A percentile compares a stretch with the other conserved stretches of the same genome.
phyloP scores from a whole-genome alignment of 2,113 vertebrate genomes.

The Cranoglanis bouderius region DNA sequence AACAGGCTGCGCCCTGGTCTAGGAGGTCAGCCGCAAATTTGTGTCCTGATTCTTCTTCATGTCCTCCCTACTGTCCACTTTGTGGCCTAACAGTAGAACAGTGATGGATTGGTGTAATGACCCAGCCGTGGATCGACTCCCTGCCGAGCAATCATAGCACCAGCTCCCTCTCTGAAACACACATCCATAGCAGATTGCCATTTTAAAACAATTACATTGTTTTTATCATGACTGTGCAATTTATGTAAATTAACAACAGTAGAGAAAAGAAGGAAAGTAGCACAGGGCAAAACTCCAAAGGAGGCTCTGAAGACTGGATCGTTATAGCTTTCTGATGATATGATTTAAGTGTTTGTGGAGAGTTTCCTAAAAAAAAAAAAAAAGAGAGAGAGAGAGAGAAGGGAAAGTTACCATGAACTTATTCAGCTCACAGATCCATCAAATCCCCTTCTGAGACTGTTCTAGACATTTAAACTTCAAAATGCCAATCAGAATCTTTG shows the following conservation, averaged over 20 bases:
- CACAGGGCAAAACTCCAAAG: constrained; percentile 22
- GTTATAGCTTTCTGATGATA: constrained; percentile 20
- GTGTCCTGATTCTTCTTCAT: neutral
- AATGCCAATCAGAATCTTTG: neutral
- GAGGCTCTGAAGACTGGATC: neutral
- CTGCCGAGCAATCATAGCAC: neutral
- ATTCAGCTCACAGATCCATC: constrained; percentile 22
- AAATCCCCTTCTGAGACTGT: neutral
- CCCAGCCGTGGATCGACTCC: neutral
- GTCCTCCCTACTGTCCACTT: constrained; percentile 1
- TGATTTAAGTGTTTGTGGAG: constrained; percentile 9
- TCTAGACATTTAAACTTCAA: neutral
- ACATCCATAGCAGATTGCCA: constrained; percentile 17
- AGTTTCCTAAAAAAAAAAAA: neutral
- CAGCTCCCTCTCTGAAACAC: constrained; percentile 7
- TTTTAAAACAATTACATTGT: constrained; percentile 36
- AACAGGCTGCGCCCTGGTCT: constrained; percentile 91
- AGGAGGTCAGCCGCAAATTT: constrained; percentile 66
- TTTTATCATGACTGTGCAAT: constrained; percentile 25
- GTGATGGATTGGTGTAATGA: neutral
- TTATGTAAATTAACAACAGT: constrained; percentile 7
- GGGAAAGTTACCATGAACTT: neutral
- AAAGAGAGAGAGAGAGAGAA: too few species aligned
- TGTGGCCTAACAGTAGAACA: neutral
- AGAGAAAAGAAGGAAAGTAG: neutral